Evolutionary conservation across 2,113 vertebrate genomes (phyloP), one percentile per base, ranked within the genome.

Genomic region (Oreochromis niloticus): DNA sequence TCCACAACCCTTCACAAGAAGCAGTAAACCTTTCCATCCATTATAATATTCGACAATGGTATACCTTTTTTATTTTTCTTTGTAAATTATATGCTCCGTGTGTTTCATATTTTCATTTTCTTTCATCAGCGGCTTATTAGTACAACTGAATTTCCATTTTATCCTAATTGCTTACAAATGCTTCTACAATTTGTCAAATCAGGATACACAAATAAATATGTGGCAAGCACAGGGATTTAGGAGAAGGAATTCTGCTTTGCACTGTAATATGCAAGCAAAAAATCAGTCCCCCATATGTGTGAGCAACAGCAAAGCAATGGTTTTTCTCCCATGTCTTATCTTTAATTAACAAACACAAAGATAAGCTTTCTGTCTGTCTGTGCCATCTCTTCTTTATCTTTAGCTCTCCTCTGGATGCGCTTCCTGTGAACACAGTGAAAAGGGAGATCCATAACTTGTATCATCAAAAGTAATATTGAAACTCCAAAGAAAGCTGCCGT

Each of bases 11-110:
- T 83, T 12, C 46, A 73, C 48, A 57, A 63, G 46, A 54, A 90
- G 85, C 6, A 55, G 81, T 52, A 78, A 71, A 90, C 22, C 43
- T 89, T 83, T 56, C 59, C 84, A 90, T 87, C 59, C 80, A 89
- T 84, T n/a, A 36, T 32, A 24, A 48, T 17, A 75, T 78, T 61
- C 19, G 4, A 82, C 81, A 50, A 61, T 50, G 12, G 57, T 82
- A 34, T 50, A 6, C 43, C 27, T 19, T 48, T 75, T 75, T 48
- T 0, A 22, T 43, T 43, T 43, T 71, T 71, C n/a, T 50, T 48
- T 48, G 43, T 30, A 17, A 75, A 30, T 30, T 17, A 57, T 84
- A 39, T 84, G 27, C 2, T 46, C 68, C 27, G 17, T 34, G 24
- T 75, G 16, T 32, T 79, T 27, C 32, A 43, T 66, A 36, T 84